Percentiles rank a stretch among this genome's conserved stretches.
Evolutionary conservation across 53 echinoderm and acorn worm genomes (phyloP).

Genomic region (Crossaster papposus): DNA sequence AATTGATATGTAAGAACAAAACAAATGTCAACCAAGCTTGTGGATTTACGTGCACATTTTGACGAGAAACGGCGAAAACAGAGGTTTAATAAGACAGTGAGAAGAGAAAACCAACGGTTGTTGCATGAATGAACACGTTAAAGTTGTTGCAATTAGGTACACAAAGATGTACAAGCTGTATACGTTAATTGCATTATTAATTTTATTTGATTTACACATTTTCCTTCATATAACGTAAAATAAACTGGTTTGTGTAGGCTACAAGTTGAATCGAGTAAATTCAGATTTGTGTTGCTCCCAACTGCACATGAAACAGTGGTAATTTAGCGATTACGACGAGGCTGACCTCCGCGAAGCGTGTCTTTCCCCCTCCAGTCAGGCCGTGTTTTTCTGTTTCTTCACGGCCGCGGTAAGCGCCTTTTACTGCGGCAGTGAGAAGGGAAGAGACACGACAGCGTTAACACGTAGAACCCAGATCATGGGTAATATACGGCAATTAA

Average conservation of each 20-base stretch:
- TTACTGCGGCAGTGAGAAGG: not conserved
- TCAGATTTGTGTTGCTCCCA: not conserved
- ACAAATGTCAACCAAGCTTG: not conserved
- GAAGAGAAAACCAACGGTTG: not conserved
- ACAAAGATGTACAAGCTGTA: no score
- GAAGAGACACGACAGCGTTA: not conserved
- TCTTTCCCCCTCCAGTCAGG: slow-evolving; percentile 3
- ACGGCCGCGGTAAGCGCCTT: not conserved
- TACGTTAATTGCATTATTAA: no score
- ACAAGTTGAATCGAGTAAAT: not conserved
- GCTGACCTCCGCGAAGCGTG: slow-evolving; percentile 27
- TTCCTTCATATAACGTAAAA: no score
- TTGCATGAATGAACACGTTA: not conserved
- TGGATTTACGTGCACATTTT: not conserved
- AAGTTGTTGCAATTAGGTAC: not conserved
- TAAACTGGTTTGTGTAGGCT: no score
- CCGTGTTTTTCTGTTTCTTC: slow-evolving; percentile 33
- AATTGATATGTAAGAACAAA: not conserved
- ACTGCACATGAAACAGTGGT: slow-evolving; percentile 20
- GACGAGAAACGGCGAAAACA: not conserved
- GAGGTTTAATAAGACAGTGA: not conserved
- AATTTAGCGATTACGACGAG: not conserved
- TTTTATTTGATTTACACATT: no score
- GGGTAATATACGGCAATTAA: slow-evolving; percentile 41
- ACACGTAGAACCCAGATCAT: slow-evolving; percentile 36